Evolutionary conservation across 2,888 invertebrate species (phyloP).

Genomic region (Alloplasta piceator): DNA sequence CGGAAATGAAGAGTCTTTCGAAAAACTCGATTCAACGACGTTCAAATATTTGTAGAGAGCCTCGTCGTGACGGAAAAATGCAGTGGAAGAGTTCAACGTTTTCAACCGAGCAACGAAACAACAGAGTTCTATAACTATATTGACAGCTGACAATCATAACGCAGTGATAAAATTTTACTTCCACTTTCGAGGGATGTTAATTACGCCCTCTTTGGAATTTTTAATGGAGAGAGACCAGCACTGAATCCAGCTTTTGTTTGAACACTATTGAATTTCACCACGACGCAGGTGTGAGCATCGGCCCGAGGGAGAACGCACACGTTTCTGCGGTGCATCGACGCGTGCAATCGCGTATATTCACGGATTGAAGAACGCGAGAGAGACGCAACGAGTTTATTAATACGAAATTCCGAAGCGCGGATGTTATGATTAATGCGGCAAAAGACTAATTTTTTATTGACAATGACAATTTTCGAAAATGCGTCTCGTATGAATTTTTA

Average conservation of each 20-base stretch:
- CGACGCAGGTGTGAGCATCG: constrained; percentile 58
- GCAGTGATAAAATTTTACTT: too few species aligned
- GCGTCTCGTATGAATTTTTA: background rate
- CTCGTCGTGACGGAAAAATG: constrained; percentile 23
- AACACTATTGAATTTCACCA: constrained; percentile 62
- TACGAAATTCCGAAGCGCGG: constrained; percentile 10
- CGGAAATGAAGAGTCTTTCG: constrained; percentile 27
- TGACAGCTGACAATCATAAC: too few species aligned
- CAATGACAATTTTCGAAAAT: too few species aligned
- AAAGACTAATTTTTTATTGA: too few species aligned
- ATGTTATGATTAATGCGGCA: background rate
- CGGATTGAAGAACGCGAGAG: constrained; percentile 35
- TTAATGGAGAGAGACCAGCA: background rate
- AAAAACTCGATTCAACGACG: constrained; percentile 51
- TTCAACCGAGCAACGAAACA: constrained; percentile 29
- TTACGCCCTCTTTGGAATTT: too few species aligned
- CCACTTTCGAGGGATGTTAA: too few species aligned
- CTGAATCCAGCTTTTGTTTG: constrained; percentile 42
- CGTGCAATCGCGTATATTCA: background rate
- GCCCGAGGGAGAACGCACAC: constrained; percentile 38
- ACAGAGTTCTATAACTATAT: constrained; percentile 21
- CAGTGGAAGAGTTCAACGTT: constrained; percentile 43
- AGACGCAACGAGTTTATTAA: constrained; percentile 3
- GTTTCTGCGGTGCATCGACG: constrained; percentile 19
- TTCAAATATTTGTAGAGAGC: constrained; percentile 65